These are phyloP conservation scores for Anguilla marmorata DNA, from an alignment of 2,797 vertebrate species.

Conservation along the genomic window DNA sequence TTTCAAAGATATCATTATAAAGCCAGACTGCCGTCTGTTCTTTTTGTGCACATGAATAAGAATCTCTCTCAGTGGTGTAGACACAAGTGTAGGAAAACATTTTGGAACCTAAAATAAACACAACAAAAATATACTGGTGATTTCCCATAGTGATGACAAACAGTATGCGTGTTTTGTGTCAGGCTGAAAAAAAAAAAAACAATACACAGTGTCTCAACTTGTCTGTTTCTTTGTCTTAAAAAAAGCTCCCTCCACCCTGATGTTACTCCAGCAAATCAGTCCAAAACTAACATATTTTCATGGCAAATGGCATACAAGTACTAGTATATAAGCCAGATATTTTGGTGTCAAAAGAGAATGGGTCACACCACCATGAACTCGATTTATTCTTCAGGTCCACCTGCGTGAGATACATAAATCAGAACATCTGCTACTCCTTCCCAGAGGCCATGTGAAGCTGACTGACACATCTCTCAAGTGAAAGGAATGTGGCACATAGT, in stretches of 20 bases:
- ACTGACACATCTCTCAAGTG: neutral
- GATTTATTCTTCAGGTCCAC: neutral
- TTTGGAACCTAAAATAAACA: neutral
- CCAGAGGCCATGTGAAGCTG: neutral
- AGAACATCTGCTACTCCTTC: constrained; percentile 6
- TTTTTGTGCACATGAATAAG: neutral
- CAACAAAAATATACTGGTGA: neutral
- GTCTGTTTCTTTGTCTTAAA: neutral
- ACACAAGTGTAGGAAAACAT: neutral
- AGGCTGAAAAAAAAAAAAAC: neutral
- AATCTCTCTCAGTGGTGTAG: neutral
- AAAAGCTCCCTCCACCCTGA: neutral
- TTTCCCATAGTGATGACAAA: neutral
- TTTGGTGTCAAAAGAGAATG: neutral
- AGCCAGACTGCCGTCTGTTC: neutral
- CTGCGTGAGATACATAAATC: constrained; percentile 22
- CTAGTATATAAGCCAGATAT: neutral
- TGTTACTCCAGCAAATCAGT: neutral
- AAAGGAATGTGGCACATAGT: constrained; percentile 24
- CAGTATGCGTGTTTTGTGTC: neutral
- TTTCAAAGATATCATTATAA: neutral
- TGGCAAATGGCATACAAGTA: neutral
- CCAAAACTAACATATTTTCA: neutral
- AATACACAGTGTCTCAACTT: neutral
- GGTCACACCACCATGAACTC: neutral